These are phyloP conservation scores for Aramus guarauna DNA, from an alignment of 2,113 vertebrate species.

Conservation along the genomic window DNA sequence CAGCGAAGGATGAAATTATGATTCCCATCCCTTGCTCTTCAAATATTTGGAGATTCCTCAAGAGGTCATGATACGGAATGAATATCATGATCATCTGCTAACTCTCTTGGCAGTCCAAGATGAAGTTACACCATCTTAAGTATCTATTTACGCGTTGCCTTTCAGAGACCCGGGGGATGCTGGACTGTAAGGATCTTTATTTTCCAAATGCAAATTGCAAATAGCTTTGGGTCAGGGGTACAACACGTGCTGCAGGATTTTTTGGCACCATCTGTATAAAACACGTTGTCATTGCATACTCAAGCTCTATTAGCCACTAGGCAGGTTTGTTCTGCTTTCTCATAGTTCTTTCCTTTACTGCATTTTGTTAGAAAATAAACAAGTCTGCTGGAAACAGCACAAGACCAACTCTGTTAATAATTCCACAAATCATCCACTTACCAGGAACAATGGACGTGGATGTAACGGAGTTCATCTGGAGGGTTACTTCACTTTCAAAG, in stretches of 20 bases:
- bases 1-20: background rate
- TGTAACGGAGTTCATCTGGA: rapidly evolving
- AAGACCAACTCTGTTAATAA: background rate
- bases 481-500: background rate
- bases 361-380: background rate
- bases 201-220: background rate
- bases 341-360: background rate
- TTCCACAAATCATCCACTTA: background rate
- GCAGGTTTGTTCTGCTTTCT: background rate
- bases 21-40: background rate
- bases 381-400: background rate
- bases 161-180: background rate
- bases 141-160: background rate
- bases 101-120: background rate
- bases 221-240: background rate
- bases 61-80: background rate
- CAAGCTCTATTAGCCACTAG: background rate
- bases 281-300: background rate
- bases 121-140: background rate
- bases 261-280: background rate
- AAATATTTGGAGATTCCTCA: background rate
- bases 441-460: background rate
- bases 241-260: background rate
- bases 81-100: background rate
- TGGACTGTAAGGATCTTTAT: background rate